Evolutionary conservation across 2,888 invertebrate species (phyloP), one percentile per base, ranked within the genome.

Genomic region (Drosophila anomalata): DNA sequence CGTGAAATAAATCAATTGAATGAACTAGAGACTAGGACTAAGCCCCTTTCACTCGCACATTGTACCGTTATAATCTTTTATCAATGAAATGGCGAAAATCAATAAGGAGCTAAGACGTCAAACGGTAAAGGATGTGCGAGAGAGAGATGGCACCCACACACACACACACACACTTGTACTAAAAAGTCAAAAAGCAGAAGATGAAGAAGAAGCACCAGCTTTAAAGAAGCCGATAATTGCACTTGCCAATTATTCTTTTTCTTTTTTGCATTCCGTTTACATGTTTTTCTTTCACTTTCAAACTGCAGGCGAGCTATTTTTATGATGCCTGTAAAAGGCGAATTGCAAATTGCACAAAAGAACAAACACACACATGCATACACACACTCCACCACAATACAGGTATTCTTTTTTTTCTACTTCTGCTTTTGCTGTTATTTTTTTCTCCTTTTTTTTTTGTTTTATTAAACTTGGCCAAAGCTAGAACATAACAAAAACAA

Each of bases 401-500:
- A 51, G 41, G 51, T 69, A 58, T 44, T 66, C 12, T 55, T 47
- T 22, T 22, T 24, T 24, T 3, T 24, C 4, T 24, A 5, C 0
- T 24, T 24, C 57, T 72, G 66, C 61, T 67, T 75, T 17, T 56
- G 63, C 69, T 42, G 57, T 46, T 42, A 72, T 73, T 77, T 68
- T 69, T 48, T 71, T 51, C 56, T 62, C 51, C 67, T 69, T 51
- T 65, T 56, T 71, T 65, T 51, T 65, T 68, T 70, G 17, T 75
- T 73, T 61, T 65, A 73, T 78, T 80, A 72, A 84, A 78, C 75
- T 78, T 88, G 85, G 79, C 88, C 77, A 67, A 75, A 77, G 76
- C 82, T 88, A 88, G 85, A 86, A 83, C 81, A 83, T 76, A 86
- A 86, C 72, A 85, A 81, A 71, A 72, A 72, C 69, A 71, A 79